Evolutionary conservation across 1,140 invertebrate genomes (phyloP).

Genomic region (Drosophila ercepeae): DNA sequence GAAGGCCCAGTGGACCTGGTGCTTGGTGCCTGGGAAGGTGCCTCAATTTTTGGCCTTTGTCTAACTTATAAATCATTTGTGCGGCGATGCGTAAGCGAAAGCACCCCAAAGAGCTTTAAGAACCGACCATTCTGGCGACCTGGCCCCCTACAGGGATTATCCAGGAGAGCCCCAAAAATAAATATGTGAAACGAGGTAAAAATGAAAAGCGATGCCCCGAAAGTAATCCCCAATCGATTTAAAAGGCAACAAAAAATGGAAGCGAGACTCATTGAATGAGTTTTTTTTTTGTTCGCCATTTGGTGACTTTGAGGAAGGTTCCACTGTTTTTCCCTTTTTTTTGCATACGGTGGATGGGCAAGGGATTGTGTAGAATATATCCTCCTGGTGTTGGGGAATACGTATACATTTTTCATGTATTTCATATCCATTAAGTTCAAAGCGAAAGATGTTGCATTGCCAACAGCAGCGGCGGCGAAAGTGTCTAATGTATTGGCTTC

Average conservation of each 20-base stretch:
- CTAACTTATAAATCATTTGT: constrained; percentile 79
- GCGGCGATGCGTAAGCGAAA: constrained; percentile 69
- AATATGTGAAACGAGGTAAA: constrained; percentile 73
- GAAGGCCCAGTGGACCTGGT: not conserved
- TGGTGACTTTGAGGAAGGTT: constrained; percentile 62
- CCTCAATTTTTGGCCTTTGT: constrained; percentile 72
- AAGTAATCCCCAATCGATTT: constrained; percentile 80
- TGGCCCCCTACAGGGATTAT: constrained; percentile 34
- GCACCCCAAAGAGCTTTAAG: constrained; percentile 47
- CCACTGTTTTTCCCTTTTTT: constrained; percentile 3
- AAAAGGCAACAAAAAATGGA: constrained; percentile 53
- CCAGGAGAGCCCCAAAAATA: constrained; percentile 65
- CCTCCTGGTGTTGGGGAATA: constrained; percentile 36
- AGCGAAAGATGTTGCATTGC: constrained; percentile 74
- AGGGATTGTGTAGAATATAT: constrained; percentile 2
- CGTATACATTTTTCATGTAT: constrained; percentile 78
- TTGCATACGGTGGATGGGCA: constrained; percentile 33
- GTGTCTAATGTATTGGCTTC: constrained; percentile 74
- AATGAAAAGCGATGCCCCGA: constrained; percentile 72
- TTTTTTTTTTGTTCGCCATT: constrained; percentile 61
- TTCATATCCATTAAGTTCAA: constrained; percentile 81
- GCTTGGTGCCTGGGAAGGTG: constrained; percentile 5
- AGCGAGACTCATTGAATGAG: constrained; percentile 69
- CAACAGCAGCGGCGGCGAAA: constrained; percentile 35
- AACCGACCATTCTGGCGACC: not conserved